A percentile compares a stretch with the other conserved stretches of the same genome.
phyloP scores from a whole-genome alignment of 2,113 vertebrate species.

The Leptodactylus fuscus region DNA sequence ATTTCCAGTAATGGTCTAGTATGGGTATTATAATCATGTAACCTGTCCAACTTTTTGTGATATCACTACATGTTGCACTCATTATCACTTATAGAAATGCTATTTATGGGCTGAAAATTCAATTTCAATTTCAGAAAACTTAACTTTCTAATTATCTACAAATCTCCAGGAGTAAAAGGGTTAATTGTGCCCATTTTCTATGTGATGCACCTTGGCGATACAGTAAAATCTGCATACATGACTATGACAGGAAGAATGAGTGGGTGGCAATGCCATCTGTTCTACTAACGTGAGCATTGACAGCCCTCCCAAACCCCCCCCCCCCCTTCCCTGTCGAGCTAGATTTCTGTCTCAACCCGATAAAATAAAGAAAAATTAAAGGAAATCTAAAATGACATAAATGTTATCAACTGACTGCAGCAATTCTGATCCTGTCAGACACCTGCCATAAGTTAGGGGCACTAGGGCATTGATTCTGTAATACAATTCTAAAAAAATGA shows the following conservation, averaged over 20 bases:
- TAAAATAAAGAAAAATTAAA: not conserved
- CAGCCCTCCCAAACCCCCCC: not conserved
- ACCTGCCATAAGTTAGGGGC: too few relatives aligned
- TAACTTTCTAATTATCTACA: too few relatives aligned
- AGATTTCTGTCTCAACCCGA: not conserved
- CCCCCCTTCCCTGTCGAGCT: not conserved
- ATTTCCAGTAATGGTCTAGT: too few relatives aligned
- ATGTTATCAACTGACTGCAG: not conserved
- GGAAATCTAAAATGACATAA: too few relatives aligned
- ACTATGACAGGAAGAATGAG: conserved; percentile 19
- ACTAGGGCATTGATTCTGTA: too few relatives aligned
- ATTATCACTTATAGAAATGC: too few relatives aligned
- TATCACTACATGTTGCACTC: too few relatives aligned
- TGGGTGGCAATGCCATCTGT: conserved; percentile 55
- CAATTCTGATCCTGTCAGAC: not conserved
- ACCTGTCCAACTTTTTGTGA: too few relatives aligned
- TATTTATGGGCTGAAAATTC: too few relatives aligned
- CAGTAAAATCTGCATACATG: conserved; percentile 16
- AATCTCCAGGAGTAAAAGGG: not conserved
- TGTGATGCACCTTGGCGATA: conserved; percentile 23
- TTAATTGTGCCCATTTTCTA: not conserved
- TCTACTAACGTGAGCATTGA: conserved; percentile 24
- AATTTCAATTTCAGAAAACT: too few relatives aligned
- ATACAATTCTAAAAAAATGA: too few relatives aligned
- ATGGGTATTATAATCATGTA: too few relatives aligned